Base-by-base conservation (phyloP, 37 sponge, comb jelly and placozoan species). In the Axinella damicornis region DNA sequence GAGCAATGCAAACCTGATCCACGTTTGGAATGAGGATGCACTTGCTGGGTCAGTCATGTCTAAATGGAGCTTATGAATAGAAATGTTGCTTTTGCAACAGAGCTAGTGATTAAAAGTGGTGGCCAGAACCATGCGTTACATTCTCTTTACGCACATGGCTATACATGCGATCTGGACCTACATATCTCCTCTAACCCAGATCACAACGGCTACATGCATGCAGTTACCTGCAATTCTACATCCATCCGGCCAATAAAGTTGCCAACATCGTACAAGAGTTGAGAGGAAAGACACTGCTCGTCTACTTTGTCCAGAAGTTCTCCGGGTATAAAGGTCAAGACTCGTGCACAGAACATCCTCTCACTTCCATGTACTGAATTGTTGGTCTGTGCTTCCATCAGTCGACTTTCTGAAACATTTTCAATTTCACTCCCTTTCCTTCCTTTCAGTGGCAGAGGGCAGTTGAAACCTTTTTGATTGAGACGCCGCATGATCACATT, bases 401-500 rank as follows among this genome's bases (percentile, higher is more conserved):
- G 52, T 0, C 74, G 59, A 65, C n/a, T 73, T 13, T 36, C 65
- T 39, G 64, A 73, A 19, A 83, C 25, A 0, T 72, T 25, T 30
- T 35, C 60, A 36, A 57, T n/a, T 22, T 76, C 53, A 17, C 22
- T 17, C 0, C 74, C 56, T 21, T 20, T 24, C 4, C 70, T 25
- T 53, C 37, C 34, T 20, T 70, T 56, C 2, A 82, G 52, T 25
- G 83, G 73, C n/a, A 0, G 52, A 39, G 61, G 27, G 24, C 77
- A 76, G 0, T 55, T 20, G 39, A 78, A 41, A n/a, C 85, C 85
- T 22, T 58, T 15, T 19, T 19, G 4, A 18, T 39, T 16, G 14
- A 89, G 18, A 40, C 73, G 77, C 30, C 64, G 40, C 85, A 63
- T 79, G 12, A 89, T 20, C 1, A 18, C 74, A 84, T 62, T 56